Conservation (phyloP, 1,140 invertebrate genomes). For the Bombus huntii region DNA sequence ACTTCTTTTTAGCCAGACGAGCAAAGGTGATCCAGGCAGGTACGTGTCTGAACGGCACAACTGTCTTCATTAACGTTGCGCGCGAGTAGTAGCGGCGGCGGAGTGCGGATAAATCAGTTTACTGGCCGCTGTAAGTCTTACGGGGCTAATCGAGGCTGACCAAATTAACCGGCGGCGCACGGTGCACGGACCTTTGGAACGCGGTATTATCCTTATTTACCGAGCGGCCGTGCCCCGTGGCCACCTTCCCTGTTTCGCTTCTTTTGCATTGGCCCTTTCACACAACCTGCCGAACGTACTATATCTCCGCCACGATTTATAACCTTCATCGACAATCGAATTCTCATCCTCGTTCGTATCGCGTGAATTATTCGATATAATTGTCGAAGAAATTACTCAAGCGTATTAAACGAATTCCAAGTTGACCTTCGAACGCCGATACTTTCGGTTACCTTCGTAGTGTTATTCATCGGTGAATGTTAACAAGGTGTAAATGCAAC, state of each 20-base stretch:
- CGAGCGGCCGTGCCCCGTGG: not conserved
- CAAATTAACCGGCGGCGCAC: conserved; percentile 55
- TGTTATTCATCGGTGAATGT: not conserved
- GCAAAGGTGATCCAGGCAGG: conserved; percentile 19
- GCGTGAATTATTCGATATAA: not conserved
- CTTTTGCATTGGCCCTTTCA: conserved; percentile 36
- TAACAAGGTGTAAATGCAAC: not conserved
- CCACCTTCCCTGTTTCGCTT: not conserved
- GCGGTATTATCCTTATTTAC: conserved; percentile 62
- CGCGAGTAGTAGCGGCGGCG: conserved; percentile 3
- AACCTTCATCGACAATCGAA: not conserved
- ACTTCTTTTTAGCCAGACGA: conserved; percentile 40
- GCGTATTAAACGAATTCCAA: not conserved
- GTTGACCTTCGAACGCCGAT: not conserved
- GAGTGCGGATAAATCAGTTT: conserved; percentile 55
- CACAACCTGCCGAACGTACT: not conserved
- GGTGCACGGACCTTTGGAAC: conserved; percentile 46
- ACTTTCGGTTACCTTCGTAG: not conserved
- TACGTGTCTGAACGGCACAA: conserved; percentile 37
- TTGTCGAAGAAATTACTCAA: conserved; percentile 1
- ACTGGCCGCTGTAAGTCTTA: conserved; percentile 33
- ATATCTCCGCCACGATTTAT: conserved; percentile 10
- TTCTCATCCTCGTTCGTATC: conserved; percentile 9
- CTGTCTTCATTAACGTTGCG: conserved; percentile 58
- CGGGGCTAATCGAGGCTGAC: conserved; percentile 61